These are phyloP conservation scores for Parotia lawesii DNA, from an alignment of 2,113 vertebrate species.

Conservation along the genomic window DNA sequence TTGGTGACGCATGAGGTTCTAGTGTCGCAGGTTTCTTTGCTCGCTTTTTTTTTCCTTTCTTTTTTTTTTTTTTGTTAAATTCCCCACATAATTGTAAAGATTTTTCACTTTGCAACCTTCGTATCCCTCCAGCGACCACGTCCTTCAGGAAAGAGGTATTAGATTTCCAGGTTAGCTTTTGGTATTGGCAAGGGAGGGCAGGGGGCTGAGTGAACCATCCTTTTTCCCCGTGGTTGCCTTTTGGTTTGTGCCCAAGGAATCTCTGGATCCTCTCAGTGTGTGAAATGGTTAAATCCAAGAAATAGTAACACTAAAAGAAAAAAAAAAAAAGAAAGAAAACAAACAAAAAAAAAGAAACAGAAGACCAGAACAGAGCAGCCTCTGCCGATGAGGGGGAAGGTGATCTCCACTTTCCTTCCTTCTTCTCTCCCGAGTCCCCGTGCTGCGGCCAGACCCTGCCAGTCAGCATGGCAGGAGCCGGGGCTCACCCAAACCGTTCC, in stretches of 20 bases:
- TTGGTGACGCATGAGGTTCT: constrained; percentile 70
- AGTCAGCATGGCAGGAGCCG: constrained; percentile 1
- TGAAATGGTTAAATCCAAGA: constrained; percentile 57
- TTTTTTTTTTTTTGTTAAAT: not conserved
- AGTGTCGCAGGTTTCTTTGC: constrained; percentile 68
- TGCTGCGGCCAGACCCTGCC: constrained; percentile 46
- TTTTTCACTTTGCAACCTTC: constrained; percentile 49
- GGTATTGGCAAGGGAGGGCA: constrained; percentile 65
- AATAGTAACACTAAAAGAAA: not conserved
- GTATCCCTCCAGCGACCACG: constrained; percentile 13
- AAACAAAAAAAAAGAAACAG: not conserved
- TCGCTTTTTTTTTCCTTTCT: not conserved
- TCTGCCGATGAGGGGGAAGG: constrained; percentile 30
- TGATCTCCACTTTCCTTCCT: constrained; percentile 54
- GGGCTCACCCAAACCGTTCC: constrained; percentile 91
- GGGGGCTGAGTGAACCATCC: constrained; percentile 56
- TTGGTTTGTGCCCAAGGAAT: constrained; percentile 70
- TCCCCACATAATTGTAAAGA: not conserved
- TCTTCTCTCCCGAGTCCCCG: constrained; percentile 68
- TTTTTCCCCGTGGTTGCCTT: constrained; percentile 67
- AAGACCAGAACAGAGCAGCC: constrained; percentile 62
- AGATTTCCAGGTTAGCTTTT: constrained; percentile 69
- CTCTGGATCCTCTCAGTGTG: constrained; percentile 66
- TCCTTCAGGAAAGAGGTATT: constrained; percentile 71
- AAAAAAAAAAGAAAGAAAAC: not conserved